These are phyloP conservation scores for Ceratosolen solmsi DNA, from an alignment of 1,140 invertebrate species.

Conservation along the genomic window DNA sequence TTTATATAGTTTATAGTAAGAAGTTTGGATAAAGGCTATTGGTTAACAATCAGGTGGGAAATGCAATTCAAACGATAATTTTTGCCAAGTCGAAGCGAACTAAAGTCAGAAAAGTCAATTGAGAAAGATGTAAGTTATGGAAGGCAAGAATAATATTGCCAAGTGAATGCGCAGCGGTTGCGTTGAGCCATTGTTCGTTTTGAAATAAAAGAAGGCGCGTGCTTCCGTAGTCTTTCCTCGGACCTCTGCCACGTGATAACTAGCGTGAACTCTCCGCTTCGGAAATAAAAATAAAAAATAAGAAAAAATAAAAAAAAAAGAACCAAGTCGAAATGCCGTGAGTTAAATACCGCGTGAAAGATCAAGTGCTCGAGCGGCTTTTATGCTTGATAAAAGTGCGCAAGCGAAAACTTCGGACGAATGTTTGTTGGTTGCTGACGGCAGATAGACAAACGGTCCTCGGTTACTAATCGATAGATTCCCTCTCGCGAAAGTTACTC, in stretches of 20 bases:
- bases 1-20: too few species aligned
- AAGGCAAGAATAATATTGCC: constrained; percentile 13
- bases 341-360: too few species aligned
- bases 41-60: neutral
- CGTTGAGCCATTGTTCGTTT: constrained; percentile 15
- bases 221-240: neutral
- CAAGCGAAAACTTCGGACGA: too few species aligned
- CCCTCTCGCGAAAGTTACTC: neutral
- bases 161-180: neutral
- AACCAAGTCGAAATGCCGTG: too few species aligned
- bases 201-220: constrained; percentile 4
- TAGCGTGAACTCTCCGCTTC: neutral
- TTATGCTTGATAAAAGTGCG: neutral
- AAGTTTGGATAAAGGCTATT: too few species aligned
- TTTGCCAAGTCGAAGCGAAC: neutral
- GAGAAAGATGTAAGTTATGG: constrained; percentile 19
- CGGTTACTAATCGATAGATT: constrained; percentile 5
- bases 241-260: neutral
- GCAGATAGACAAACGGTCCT: neutral
- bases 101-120: neutral
- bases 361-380: too few species aligned
- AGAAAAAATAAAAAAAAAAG: too few species aligned
- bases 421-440: too few species aligned
- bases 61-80: neutral
- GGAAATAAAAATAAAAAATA: neutral